Evolutionary conservation across 2,888 invertebrate species (phyloP), one percentile per base, ranked within the genome.

Genomic region (Cinara cedri): DNA sequence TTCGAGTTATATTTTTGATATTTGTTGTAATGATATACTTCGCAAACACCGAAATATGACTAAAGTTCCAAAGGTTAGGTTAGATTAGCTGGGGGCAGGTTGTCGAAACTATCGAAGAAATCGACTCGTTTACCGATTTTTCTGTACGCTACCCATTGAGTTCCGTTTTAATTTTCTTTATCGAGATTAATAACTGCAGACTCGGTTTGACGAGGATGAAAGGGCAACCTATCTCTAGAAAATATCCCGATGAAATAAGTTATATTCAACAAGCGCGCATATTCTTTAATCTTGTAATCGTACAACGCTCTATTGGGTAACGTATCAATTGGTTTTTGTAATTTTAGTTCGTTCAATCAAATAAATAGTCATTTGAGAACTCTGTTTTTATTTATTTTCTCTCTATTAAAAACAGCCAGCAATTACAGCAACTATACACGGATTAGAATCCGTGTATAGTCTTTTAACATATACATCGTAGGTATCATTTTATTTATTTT

Each of bases 71-170:
- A 11, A n/a, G n/a, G n/a, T n/a, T n/a, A n/a, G n/a, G n/a, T n/a
- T n/a, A n/a, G n/a, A n/a, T n/a, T n/a, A n/a, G n/a, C n/a, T 8
- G 34, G 70, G 72, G 82, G 82, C 34, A 85, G 82, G 82, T 86
- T 84, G 9, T 85, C 85, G 82, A 85, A 86, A 76, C 85, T 85
- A 81, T 86, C 85, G 83, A 84, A 86, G 82, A 85, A 86, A 68
- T 83, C 82, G 34, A 84, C 82, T 49, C 83, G 65, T 72, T 84
- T 81, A 46, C 82, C 82, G 4, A 82, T 81, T 83, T 85, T 85
- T 51, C 81, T 83, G 82, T 85, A 85, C 72, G 84, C 83, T 82
- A 85, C 83, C 85, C 85, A 85, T 83, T 86, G 85, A 26, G 85
- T 84, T 3, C 34, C 85, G 24, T 54, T 42, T 8, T 82, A 83